Base-by-base conservation (phyloP, 2,113 vertebrate genomes). In the Podiceps cristatus region DNA sequence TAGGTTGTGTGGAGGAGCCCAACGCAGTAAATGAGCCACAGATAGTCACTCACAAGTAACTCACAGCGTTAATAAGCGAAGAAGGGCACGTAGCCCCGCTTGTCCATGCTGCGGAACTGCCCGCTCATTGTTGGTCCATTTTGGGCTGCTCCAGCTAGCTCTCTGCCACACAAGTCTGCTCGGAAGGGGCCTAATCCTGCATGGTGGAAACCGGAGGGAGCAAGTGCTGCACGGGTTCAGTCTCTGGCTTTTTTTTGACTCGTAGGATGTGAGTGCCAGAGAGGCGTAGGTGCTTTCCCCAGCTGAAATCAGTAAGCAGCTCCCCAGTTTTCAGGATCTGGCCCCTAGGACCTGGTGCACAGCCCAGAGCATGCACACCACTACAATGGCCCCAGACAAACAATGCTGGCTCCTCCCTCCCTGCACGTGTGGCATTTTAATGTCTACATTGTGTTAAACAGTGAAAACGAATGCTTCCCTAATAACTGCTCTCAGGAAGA, bases 401-500 rank as follows among this genome's bases (percentile, higher is more conserved):
- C 27, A 58, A 29, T 56, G 27, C 35, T 78, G 67, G 9, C 42
- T 73, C 24, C 37, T 35, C 53, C 45, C 28, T 37, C 40, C 19
- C 79, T 55, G 72, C 69, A 53, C 88, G 73, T 1, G 1, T 60
- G 71, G 47, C 12, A 4, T 67, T 64, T 78, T 81, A 87, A 82
- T 68, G 72, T 58, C 56, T 93, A 33, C 58, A 40, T 81, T 88
- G 64, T 87, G 59, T 35, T 94, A 25, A 87, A 45, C 40, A 53
- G 68, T 28, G 58, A 91, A 87, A 96, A 89, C 28, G 18, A 94
- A 84, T 17, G 13, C 28, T 86, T 82, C 72, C 74, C 80, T 76
- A 56, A 19, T 93, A 96, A 93, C 64, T 86, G 93, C 24, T 91
- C 77, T 85, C 69, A 27, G 87, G 84, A 93, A 96, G 87, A 68